Evolutionary conservation across 2,797 vertebrate genomes (phyloP), one percentile per base, ranked within the genome.

Genomic region (Liasis olivaceus): DNA sequence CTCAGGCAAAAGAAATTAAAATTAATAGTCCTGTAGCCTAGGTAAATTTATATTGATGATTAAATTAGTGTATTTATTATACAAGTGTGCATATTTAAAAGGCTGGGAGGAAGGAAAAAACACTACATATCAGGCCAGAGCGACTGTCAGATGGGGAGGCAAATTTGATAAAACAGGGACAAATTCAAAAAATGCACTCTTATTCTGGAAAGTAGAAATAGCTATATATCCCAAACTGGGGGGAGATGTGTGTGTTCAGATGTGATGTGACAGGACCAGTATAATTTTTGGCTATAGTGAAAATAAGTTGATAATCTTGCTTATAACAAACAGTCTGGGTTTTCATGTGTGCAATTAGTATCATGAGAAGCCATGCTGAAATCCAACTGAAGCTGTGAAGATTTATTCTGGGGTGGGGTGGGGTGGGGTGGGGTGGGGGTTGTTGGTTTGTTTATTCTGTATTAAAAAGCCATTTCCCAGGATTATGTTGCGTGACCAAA

Each of bases 161-260:
- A 91, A 56, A n/a, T 28, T 86, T 11, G 72, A 91, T 91, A 77
- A 93, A 90, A 13, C 17, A 87, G 92, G 56, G 84, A 0, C 0
- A 87, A 28, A 51, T 62, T 91, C 24, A 36, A 89, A 89, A 64
- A 64, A 28, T 28, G 26, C 20, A 12, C 22, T 81, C 72, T 89
- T 58, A 64, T 92, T 89, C 51, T 26, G 3, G 91, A 94, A 94
- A n/a, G 5, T 92, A 63, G 72, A 85, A 85, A 63, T 20, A 84
- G 42, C 26, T 9, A 84, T 22, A 56, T 8, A 7, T 47, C 42
- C 87, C 63, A 56, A 28, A 58, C 63, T n/a, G 62, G 42, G 59
- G 31, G 90, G 63, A 36, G 36, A 36, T 36, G 1, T 64, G 26
- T 13, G 4, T 5, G 64, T 47, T 92, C 11, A 85, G 5, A 89